phyloP scores from a whole-genome alignment of 2,888 invertebrate species.

The Drosophila monieri region DNA sequence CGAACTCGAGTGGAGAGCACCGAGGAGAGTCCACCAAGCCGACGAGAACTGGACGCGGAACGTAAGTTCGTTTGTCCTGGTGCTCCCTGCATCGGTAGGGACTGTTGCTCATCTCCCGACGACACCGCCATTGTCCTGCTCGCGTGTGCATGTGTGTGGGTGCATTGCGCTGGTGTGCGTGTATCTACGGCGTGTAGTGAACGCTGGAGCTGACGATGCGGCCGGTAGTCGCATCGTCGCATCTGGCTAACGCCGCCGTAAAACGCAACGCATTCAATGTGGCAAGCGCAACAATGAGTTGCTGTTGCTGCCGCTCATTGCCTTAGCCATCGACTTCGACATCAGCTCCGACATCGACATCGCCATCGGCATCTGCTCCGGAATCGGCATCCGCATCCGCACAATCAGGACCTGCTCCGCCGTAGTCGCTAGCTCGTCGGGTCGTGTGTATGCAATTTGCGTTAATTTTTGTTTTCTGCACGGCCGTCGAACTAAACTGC shows the following conservation, averaged over 20 bases:
- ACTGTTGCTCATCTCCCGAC: constrained; percentile 75
- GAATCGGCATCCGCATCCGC: constrained; percentile 14
- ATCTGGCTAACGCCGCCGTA: constrained; percentile 79
- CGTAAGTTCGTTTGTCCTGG: constrained; percentile 43
- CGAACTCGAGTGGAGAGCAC: constrained; percentile 54
- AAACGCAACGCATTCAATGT: constrained; percentile 80
- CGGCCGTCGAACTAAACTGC: constrained; percentile 63
- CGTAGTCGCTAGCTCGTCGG: constrained; percentile 37
- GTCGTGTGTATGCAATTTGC: constrained; percentile 78
- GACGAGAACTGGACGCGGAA: constrained; percentile 63
- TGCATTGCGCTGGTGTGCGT: constrained; percentile 33
- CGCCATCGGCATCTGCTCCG: constrained; percentile 22
- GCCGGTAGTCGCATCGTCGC: constrained; percentile 80
- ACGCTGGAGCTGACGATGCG: constrained; percentile 66
- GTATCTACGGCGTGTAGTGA: constrained; percentile 46
- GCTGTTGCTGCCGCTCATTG: constrained; percentile 44
- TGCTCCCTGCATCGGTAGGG: constrained; percentile 42
- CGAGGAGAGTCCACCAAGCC: constrained; percentile 6
- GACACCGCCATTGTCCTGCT: constrained; percentile 35
- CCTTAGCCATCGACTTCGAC: constrained; percentile 18
- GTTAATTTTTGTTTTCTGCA: constrained; percentile 73
- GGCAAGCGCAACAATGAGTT: constrained; percentile 80
- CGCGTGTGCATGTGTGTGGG: constrained; percentile 26
- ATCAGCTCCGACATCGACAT: constrained; percentile 9
- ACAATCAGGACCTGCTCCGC: constrained; percentile 3